Evolutionary conservation across 2,888 invertebrate genomes (phyloP).

Genomic region (Arge pagana): DNA sequence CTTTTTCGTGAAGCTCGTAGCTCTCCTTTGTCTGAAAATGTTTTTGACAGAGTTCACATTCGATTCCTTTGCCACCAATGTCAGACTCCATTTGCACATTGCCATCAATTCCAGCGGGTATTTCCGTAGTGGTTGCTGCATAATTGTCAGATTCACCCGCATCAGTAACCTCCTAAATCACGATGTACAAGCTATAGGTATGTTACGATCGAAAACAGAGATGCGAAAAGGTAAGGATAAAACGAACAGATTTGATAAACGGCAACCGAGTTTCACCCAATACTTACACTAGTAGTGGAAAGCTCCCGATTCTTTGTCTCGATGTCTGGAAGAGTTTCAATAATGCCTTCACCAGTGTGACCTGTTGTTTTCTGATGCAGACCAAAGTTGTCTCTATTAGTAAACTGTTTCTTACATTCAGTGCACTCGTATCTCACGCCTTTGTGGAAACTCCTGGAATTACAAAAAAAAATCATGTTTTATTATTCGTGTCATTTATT

Average conservation of each 20-base stretch:
- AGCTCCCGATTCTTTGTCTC: slow-evolving; percentile 17
- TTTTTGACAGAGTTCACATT: slow-evolving; percentile 67
- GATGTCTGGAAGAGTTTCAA: slow-evolving; percentile 52
- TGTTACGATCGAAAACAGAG: too few species aligned
- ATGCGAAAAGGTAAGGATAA: too few species aligned
- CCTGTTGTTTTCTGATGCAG: slow-evolving; percentile 64
- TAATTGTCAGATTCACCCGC: slow-evolving; percentile 9
- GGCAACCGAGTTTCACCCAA: too few species aligned
- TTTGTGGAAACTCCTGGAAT: slow-evolving; percentile 62
- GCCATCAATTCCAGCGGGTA: slow-evolving; percentile 6
- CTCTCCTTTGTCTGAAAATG: slow-evolving; percentile 65
- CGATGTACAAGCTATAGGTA: too few species aligned
- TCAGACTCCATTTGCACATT: slow-evolving; percentile 16
- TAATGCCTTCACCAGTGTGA: slow-evolving; percentile 62
- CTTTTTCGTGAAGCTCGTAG: slow-evolving; percentile 65
- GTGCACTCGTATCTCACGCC: slow-evolving; percentile 66
- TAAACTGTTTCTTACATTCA: slow-evolving; percentile 60
- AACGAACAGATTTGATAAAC: too few species aligned
- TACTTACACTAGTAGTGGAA: not conserved
- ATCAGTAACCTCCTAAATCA: not conserved
- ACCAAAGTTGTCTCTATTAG: slow-evolving; percentile 60
- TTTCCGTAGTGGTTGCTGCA: slow-evolving; percentile 3
- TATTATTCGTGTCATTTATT: too few species aligned
- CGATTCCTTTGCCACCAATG: slow-evolving; percentile 44
- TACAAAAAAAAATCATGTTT: slow-evolving; percentile 15